Evolutionary conservation across 1,140 invertebrate genomes (phyloP).

Genomic region (Belonocnema kinseyi): DNA sequence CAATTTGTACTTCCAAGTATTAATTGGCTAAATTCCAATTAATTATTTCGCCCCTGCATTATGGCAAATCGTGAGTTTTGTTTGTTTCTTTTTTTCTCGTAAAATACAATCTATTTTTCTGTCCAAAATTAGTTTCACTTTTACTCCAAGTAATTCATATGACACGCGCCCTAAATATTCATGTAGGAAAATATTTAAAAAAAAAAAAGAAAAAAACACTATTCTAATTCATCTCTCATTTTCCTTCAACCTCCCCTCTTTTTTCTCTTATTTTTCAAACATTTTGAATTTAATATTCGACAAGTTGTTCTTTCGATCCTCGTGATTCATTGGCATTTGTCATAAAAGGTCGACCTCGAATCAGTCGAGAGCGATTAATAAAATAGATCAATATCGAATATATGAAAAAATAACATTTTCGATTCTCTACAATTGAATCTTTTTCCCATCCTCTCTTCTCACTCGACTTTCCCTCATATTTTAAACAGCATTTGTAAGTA

Average conservation of each 20-base stretch:
- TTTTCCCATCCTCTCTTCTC: background rate
- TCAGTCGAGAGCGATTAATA: constrained; percentile 37
- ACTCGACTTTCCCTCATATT: background rate
- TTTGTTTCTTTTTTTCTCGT: background rate
- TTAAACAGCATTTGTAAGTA: background rate
- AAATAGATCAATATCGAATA: constrained; percentile 47
- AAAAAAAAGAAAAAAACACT: background rate
- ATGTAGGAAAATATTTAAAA: constrained; percentile 24
- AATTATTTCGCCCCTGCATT: constrained; percentile 11
- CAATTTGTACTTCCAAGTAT: constrained; percentile 14
- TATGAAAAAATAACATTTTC: constrained; percentile 45
- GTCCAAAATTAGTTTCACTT: background rate
- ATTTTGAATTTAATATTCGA: constrained; percentile 25
- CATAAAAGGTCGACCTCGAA: background rate
- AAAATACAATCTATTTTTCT: constrained; percentile 24
- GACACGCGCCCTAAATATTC: constrained; percentile 1
- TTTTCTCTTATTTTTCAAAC: constrained; percentile 32
- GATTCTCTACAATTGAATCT: constrained; percentile 11
- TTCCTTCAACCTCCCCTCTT: background rate
- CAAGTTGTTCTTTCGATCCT: constrained; percentile 19
- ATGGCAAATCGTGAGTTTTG: constrained; percentile 14
- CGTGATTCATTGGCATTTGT: constrained; percentile 25
- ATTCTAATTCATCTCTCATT: constrained; percentile 29
- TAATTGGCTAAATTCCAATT: constrained; percentile 2
- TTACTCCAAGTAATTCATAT: background rate